Evolutionary conservation across 2,113 vertebrate genomes (phyloP).

Genomic region (Actinemys pallida): DNA sequence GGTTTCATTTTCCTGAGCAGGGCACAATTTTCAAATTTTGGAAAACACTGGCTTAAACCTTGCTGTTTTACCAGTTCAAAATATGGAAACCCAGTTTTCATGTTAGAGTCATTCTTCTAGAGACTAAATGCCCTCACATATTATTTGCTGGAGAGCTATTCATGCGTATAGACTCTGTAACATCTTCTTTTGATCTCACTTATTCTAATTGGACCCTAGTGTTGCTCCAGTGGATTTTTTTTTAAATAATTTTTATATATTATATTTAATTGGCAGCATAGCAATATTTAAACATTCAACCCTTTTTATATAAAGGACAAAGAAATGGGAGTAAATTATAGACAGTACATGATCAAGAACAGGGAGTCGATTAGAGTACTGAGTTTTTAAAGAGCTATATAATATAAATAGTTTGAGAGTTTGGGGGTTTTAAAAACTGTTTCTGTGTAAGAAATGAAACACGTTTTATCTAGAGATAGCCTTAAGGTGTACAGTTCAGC

Average conservation of each 20-base stretch:
- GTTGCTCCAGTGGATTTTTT: not conserved
- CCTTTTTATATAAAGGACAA: not conserved
- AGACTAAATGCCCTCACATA: not conserved
- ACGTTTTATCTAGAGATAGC: too few species aligned
- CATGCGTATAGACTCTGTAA: not conserved
- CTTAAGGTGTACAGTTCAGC: too few species aligned
- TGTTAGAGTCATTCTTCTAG: not conserved
- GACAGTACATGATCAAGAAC: not conserved
- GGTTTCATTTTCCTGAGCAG: not conserved
- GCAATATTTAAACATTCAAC: not conserved
- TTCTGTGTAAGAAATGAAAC: too few species aligned
- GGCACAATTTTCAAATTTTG: not conserved
- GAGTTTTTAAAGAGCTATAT: not conserved
- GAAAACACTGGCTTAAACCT: not conserved
- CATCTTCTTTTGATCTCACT: not conserved
- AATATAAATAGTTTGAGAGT: too few species aligned
- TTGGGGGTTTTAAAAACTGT: too few species aligned
- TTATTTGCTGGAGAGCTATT: not conserved
- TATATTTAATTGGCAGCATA: not conserved
- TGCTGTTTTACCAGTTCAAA: not conserved
- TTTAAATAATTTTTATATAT: not conserved
- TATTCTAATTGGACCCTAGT: not conserved
- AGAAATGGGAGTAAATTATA: not conserved
- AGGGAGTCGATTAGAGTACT: not conserved
- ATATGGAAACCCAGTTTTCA: not conserved